Evolutionary conservation across 2,113 vertebrate species (phyloP), one percentile per base, ranked within the genome.

Genomic region (Ondatra zibethicus): DNA sequence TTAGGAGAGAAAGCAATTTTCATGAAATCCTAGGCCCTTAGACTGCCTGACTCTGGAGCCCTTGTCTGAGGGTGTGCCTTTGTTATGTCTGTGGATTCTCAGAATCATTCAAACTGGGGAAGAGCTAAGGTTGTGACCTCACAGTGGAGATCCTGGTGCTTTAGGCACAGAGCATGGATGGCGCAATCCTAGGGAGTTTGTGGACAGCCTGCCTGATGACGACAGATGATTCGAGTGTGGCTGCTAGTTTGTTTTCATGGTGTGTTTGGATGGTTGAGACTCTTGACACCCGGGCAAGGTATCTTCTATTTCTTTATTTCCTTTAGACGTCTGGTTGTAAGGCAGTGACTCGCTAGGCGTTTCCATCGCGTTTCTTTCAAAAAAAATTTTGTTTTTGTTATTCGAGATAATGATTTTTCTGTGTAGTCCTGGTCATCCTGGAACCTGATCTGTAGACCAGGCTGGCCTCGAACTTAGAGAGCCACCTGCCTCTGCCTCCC

Each of bases 121-220:
- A 36, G 36, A 8, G 4, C 55, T 52, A 7, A 14, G 63, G 29
- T 33, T 36, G 0, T 70, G 89, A 12, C 11, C 52, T 77, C 23
- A 16, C 1, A 0, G 7, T 68, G 13, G 58, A 31, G 42, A 29
- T 11, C 66, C 47, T 8, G 3, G 39, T 29, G 33, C 50, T 16
- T 58, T 39, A 36, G 29, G 42, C 4, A 21, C 16, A 33, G 4
- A 5, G 31, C 58, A 4, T 19, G 25, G 42, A 2, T 33, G 25
- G 27, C 11, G 0, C 3, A 27, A 4, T 23, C 73, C 55, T 12
- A 4, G 5, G 21, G 70, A 10, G 12, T 16, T 14, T 81, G 6
- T 12, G 73, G 36, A 58, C 91, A 17, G 4, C 8, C 55, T 25
- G 31, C 77, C 36, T 47, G 27, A 36, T 31, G 47, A 27, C 10